phyloP scores from a whole-genome alignment of 2,113 vertebrate species.

The Bubo scandiacus region DNA sequence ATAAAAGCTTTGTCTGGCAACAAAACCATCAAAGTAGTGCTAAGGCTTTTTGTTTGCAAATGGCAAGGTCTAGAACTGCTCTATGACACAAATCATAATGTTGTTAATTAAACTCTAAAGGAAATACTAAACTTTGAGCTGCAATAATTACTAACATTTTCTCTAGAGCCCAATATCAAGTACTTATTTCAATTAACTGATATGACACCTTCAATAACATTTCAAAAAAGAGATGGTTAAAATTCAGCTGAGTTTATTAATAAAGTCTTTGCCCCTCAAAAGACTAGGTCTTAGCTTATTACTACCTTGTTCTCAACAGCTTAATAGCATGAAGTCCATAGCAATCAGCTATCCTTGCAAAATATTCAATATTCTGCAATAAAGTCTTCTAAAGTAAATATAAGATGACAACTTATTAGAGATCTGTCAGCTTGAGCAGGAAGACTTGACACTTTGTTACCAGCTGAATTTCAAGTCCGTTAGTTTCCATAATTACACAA shows the following conservation, averaged over 20 bases:
- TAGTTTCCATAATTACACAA: constrained; percentile 55
- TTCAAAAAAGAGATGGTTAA: background rate
- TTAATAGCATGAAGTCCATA: constrained; percentile 5
- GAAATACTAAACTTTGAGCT: background rate
- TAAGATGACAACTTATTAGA: constrained; percentile 58
- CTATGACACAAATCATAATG: background rate
- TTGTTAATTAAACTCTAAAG: constrained; percentile 35
- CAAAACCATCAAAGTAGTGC: background rate
- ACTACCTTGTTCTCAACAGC: background rate
- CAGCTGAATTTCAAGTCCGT: constrained; percentile 19
- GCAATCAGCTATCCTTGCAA: background rate
- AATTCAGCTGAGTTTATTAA: background rate
- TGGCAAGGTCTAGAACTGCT: background rate
- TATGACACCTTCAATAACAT: background rate
- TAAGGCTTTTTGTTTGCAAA: background rate
- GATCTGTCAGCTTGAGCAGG: constrained; percentile 42
- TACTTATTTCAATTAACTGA: background rate
- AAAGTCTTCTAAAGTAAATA: constrained; percentile 42
- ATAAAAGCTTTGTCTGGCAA: background rate
- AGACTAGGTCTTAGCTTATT: background rate
- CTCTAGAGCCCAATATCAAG: background rate
- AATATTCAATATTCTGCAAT: constrained; percentile 36
- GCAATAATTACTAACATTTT: background rate
- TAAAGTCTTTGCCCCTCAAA: background rate
- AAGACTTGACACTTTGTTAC: constrained; percentile 40